These are phyloP conservation scores for Helicoverpa assulta DNA, from an alignment of 2,888 invertebrate species.

Conservation along the genomic window DNA sequence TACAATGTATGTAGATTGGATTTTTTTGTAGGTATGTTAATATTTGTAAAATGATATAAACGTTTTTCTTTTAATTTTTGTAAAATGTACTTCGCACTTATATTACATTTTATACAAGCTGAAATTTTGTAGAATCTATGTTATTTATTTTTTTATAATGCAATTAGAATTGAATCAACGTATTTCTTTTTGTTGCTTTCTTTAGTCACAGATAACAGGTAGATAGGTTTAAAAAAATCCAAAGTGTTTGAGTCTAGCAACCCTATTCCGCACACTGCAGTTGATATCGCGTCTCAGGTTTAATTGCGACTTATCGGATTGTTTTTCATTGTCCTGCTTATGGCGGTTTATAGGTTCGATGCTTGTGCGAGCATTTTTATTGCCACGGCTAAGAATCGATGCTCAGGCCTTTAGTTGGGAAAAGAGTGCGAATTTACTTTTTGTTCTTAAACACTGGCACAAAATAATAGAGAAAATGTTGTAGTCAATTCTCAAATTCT, in stretches of 20 bases:
- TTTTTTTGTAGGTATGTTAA: no score
- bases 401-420: conserved; percentile 20
- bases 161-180: no score
- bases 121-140: no score
- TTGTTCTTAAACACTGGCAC: no score
- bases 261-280: conserved; percentile 63
- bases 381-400: conserved; percentile 32
- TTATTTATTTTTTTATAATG: no score
- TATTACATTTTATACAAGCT: no score
- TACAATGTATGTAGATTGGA: no score
- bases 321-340: conserved; percentile 71
- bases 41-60: no score
- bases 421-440: background rate
- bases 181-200: no score
- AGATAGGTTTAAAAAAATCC: background rate
- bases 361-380: conserved; percentile 53
- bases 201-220: no score
- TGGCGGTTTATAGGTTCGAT: conserved; percentile 53
- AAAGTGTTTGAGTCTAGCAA: conserved; percentile 20
- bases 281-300: conserved; percentile 69
- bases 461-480: conserved; percentile 7
- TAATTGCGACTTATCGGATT: conserved; percentile 71
- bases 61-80: no score
- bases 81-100: no score
- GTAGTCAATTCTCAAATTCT: conserved; percentile 12